phyloP scores from a whole-genome alignment of 2,113 vertebrate genomes.

The Cyprinodon variegatus region DNA sequence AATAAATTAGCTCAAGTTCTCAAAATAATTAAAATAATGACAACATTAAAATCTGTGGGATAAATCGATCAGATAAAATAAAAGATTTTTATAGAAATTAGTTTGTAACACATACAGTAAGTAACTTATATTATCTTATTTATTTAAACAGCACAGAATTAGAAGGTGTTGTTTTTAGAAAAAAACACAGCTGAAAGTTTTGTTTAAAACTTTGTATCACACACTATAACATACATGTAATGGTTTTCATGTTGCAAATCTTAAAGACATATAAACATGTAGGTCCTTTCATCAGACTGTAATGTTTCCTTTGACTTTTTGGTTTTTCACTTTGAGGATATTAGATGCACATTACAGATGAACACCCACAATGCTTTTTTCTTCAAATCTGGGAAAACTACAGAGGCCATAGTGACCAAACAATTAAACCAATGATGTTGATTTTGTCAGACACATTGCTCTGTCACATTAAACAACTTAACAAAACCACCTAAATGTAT shows the following conservation, averaged over 20 bases:
- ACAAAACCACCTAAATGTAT: conserved; percentile 1
- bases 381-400: conserved; percentile 38
- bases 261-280: neutral
- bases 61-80: neutral
- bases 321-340: conserved; percentile 5
- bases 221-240: neutral
- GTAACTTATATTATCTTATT: no score
- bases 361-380: conserved; percentile 17
- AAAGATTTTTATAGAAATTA: conserved; percentile 17
- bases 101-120: conserved; percentile 15
- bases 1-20: conserved; percentile 14
- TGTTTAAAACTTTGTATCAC: neutral
- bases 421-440: conserved; percentile 35
- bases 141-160: no score
- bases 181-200: neutral
- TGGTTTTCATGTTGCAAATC: neutral
- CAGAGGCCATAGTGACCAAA: neutral
- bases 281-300: conserved; percentile 21
- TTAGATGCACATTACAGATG: conserved; percentile 19
- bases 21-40: conserved; percentile 16
- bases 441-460: conserved; percentile 10
- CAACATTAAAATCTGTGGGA: neutral
- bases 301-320: conserved; percentile 21
- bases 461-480: conserved; percentile 2
- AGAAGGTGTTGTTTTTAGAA: no score